These are phyloP conservation scores for Elephas maximus DNA, from an alignment of 2,113 vertebrate species.

Conservation along the genomic window DNA sequence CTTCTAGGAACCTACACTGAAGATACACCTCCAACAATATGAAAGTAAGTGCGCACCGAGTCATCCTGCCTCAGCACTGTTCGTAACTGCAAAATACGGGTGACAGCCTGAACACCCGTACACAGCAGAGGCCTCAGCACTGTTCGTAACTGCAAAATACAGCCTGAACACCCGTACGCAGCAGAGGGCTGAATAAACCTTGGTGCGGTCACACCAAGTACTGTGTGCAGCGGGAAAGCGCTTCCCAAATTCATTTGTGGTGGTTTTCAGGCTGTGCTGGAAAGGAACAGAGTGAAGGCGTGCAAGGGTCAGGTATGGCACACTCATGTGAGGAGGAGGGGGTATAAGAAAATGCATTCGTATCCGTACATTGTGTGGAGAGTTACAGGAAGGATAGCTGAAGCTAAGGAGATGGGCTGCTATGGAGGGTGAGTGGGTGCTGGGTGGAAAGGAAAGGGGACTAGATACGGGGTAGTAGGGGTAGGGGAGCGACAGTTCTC, in stretches of 20 bases:
- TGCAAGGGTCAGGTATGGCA: neutral
- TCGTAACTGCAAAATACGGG: neutral
- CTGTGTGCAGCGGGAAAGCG: fast-evolving
- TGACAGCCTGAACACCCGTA: no score
- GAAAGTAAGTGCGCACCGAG: neutral
- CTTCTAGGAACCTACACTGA: neutral
- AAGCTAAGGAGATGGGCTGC: fast-evolving
- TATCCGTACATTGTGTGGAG: neutral
- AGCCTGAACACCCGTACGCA: no score
- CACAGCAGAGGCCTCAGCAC: neutral
- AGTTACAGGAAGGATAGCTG: neutral
- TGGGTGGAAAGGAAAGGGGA: neutral
- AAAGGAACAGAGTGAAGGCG: no score
- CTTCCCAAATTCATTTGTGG: neutral
- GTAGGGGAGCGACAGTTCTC: fast-evolving
- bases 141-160: neutral
- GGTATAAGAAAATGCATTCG: fast-evolving
- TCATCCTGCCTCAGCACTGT: neutral
- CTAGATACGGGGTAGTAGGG: neutral
- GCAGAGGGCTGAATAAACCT: neutral
- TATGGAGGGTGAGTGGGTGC: fast-evolving
- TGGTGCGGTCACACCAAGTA: fast-evolving
- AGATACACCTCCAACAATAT: neutral
- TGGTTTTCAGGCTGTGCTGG: neutral
- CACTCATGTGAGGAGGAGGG: neutral